phyloP scores from a whole-genome alignment of 2,888 invertebrate genomes.

The Latrodectus hesperus region DNA sequence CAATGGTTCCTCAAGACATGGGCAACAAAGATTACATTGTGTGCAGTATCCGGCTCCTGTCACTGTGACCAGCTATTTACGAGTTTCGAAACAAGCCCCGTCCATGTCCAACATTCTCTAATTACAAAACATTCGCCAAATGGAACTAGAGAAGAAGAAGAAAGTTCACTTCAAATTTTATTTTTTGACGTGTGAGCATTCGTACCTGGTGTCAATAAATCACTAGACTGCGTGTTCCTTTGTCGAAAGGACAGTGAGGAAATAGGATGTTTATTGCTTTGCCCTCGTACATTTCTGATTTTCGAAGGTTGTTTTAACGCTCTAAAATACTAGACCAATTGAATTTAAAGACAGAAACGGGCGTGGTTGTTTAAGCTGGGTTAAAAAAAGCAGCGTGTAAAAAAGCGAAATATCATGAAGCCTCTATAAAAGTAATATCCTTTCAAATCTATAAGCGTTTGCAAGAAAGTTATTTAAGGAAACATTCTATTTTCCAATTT shows the following conservation, averaged over 20 bases:
- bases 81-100: conserved; percentile 1
- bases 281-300: background rate
- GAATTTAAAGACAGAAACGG: no score
- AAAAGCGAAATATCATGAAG: no score
- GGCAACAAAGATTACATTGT: conserved; percentile 4
- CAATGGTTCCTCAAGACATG: background rate
- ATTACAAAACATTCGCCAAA: background rate
- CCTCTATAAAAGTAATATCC: no score
- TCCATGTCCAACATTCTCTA: background rate
- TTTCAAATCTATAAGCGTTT: no score
- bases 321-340: no score
- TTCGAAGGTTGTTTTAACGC: background rate
- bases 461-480: no score
- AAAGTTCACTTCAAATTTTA: no score
- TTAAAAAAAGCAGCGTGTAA: no score
- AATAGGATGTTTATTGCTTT: background rate
- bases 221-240: background rate
- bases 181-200: no score
- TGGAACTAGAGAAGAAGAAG: no score
- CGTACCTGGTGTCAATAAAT: background rate
- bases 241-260: background rate
- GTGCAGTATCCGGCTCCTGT: conserved; percentile 12
- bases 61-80: conserved; percentile 19
- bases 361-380: no score
- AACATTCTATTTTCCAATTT: no score